Evolutionary conservation across 1,140 invertebrate genomes (phyloP).

Genomic region (Dufourea novaeangliae): DNA sequence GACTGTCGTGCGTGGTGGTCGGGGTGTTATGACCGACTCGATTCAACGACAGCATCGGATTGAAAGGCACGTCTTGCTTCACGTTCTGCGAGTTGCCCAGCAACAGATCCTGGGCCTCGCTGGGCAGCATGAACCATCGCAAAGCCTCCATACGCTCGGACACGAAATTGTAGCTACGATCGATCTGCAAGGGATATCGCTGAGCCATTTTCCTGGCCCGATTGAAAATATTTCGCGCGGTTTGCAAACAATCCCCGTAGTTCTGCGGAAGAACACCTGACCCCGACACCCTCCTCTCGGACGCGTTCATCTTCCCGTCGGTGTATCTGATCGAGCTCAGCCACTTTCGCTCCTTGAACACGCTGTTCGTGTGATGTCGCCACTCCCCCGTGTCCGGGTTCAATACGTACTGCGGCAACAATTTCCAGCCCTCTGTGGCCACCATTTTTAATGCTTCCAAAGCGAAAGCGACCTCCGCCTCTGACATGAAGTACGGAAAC

Average conservation of each 20-base stretch:
- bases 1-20: slow-evolving; percentile 54
- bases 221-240: slow-evolving; percentile 89
- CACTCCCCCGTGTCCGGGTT: slow-evolving; percentile 95
- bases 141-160: slow-evolving; percentile 86
- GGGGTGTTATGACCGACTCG: slow-evolving; percentile 24
- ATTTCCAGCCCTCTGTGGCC: slow-evolving; percentile 93
- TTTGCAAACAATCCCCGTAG: slow-evolving; percentile 89
- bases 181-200: slow-evolving; percentile 86
- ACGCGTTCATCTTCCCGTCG: slow-evolving; percentile 88
- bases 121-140: slow-evolving; percentile 93
- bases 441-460: slow-evolving; percentile 93
- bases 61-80: slow-evolving; percentile 88
- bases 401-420: slow-evolving; percentile 92
- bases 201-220: slow-evolving; percentile 89
- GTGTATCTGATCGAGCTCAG: slow-evolving; percentile 90
- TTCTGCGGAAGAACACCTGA: slow-evolving; percentile 87
- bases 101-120: slow-evolving; percentile 88
- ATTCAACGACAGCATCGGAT: slow-evolving; percentile 79
- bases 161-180: slow-evolving; percentile 87
- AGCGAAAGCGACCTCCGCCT: slow-evolving; percentile 90
- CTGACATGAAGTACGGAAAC: slow-evolving; percentile 92
- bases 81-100: slow-evolving; percentile 88
- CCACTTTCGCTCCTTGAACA: slow-evolving; percentile 91
- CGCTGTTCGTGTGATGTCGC: slow-evolving; percentile 91
- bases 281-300: slow-evolving; percentile 86